phyloP scores from a whole-genome alignment of 2,797 vertebrate species.

The Darevskia mixta region DNA sequence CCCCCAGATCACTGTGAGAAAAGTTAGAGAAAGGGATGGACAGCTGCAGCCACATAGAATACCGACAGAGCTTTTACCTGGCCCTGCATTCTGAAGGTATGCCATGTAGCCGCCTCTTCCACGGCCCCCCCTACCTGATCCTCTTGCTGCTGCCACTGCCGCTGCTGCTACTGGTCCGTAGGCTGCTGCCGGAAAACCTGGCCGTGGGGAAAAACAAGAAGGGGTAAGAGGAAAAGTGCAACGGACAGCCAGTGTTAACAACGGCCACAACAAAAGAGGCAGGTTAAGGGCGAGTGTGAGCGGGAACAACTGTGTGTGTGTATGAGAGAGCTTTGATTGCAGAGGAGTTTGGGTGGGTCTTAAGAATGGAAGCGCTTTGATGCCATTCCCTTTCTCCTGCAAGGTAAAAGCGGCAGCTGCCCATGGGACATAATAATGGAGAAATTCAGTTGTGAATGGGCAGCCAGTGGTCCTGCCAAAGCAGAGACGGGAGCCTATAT shows the following conservation, averaged over 20 bases:
- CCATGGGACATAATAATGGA: background rate
- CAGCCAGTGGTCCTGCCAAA: too few relatives aligned
- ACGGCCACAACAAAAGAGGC: background rate
- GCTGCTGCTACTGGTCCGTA: slow-evolving; percentile 97
- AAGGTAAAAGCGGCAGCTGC: background rate
- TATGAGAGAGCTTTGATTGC: background rate
- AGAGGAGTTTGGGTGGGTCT: background rate
- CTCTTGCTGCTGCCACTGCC: slow-evolving; percentile 93
- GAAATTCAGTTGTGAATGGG: background rate
- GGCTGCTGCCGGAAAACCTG: slow-evolving; percentile 97
- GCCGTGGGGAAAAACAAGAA: slow-evolving; percentile 69
- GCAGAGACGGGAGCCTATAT: background rate
- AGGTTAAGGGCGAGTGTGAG: background rate
- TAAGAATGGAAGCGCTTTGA: background rate
- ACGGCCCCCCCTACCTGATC: slow-evolving; percentile 97
- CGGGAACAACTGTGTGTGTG: background rate
- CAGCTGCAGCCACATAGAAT: slow-evolving; percentile 94
- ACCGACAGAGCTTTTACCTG: slow-evolving; percentile 94
- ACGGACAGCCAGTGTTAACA: background rate
- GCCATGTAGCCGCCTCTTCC: slow-evolving; percentile 90
- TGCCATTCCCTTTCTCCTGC: background rate
- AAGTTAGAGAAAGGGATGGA: slow-evolving; percentile 78
- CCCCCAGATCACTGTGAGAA: slow-evolving; percentile 59
- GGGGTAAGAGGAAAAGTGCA: slow-evolving; percentile 65
- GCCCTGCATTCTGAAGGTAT: slow-evolving; percentile 94